These are phyloP conservation scores for Tenebrosternarchus preto DNA, from an alignment of 2,113 vertebrate genomes.

Conservation along the genomic window DNA sequence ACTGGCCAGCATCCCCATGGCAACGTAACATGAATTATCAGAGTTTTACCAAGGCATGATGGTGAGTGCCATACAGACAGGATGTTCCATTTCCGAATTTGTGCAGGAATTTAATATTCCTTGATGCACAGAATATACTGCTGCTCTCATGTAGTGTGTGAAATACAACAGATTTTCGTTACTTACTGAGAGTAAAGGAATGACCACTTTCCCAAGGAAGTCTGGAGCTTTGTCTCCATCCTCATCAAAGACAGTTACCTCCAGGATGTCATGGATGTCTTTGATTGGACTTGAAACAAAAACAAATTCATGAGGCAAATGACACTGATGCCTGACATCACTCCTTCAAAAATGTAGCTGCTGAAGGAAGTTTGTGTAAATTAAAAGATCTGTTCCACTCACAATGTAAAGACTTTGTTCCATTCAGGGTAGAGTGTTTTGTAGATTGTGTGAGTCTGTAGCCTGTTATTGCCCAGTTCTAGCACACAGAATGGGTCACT, in stretches of 20 bases:
- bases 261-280: conserved; percentile 91
- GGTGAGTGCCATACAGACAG: too few relatives aligned
- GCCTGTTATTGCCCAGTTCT: conserved; percentile 88
- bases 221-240: conserved; percentile 97
- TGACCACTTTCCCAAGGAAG: conserved; percentile 94
- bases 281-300: conserved; percentile 82
- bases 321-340: background rate
- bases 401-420: conserved; percentile 97
- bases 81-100: too few relatives aligned
- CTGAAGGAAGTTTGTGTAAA: background rate
- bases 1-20: too few relatives aligned
- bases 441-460: conserved; percentile 92
- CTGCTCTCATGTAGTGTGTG: too few relatives aligned
- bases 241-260: conserved; percentile 95
- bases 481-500: conserved; percentile 96
- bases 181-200: conserved; percentile 91
- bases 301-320: conserved; percentile 18
- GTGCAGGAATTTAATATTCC: too few relatives aligned
- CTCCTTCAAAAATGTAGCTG: too few relatives aligned
- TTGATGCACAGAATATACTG: too few relatives aligned
- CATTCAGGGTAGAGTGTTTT: conserved; percentile 95
- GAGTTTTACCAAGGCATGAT: too few relatives aligned
- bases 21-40: too few relatives aligned
- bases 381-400: conserved; percentile 67
- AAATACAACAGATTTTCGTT: background rate